phyloP scores from a whole-genome alignment of 2,888 invertebrate species.

The Eretmocerus hayati region DNA sequence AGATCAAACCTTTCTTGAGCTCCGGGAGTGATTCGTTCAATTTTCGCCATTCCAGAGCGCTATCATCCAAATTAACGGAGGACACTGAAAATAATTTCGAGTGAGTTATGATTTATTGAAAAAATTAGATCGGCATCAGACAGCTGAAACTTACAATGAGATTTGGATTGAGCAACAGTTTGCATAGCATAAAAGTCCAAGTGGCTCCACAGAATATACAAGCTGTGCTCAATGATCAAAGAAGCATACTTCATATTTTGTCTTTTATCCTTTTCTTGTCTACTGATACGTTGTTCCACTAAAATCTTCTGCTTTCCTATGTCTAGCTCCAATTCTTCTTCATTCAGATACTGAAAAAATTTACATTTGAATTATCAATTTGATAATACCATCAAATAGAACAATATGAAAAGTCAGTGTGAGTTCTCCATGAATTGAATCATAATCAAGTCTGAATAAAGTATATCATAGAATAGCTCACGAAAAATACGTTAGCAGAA shows the following conservation, averaged over 20 bases:
- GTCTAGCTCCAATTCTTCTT: constrained; percentile 41
- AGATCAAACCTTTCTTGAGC: constrained; percentile 64
- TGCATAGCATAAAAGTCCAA: constrained; percentile 64
- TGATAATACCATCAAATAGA: too few species aligned
- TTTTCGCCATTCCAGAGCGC: constrained; percentile 49
- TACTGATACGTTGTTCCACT: constrained; percentile 49
- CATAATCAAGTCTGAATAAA: too few species aligned
- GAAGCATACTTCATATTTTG: constrained; percentile 57
- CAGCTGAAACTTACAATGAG: constrained; percentile 30
- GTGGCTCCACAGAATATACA: constrained; percentile 73
- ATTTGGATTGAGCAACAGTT: constrained; percentile 48
- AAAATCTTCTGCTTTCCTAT: constrained; percentile 39
- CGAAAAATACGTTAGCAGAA: too few species aligned
- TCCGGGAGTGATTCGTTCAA: constrained; percentile 58
- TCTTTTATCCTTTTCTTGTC: constrained; percentile 53
- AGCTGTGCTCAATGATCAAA: constrained; percentile 63
- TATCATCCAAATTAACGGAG: constrained; percentile 34
- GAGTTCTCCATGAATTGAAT: too few species aligned
- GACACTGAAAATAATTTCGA: constrained; percentile 22
- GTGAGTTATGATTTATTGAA: not conserved
- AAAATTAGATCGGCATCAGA: not conserved
- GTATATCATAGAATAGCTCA: too few species aligned
- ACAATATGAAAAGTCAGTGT: too few species aligned
- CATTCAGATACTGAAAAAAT: constrained; percentile 31
- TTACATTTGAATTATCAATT: constrained; percentile 3